Evolutionary conservation across 2,113 vertebrate species (phyloP), one percentile per base, ranked within the genome.

Genomic region (Myrmophylax atrothorax): DNA sequence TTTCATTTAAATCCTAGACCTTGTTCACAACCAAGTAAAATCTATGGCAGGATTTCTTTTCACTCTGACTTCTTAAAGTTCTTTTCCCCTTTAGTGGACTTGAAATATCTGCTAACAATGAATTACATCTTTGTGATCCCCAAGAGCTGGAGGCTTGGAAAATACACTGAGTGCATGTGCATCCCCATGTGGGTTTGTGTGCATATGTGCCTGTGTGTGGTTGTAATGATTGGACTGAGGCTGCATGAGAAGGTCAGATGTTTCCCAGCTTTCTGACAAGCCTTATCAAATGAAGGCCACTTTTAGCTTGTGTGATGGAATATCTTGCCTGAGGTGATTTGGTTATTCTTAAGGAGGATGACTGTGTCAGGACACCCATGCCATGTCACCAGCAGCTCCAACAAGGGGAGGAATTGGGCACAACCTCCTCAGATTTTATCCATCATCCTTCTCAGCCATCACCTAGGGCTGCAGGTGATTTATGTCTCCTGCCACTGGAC

Each of bases 1-100:
- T 91, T 96, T 94, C 75, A 70, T 72, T 94, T 93, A 66, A 72
- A 80, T 93, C 84, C 91, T 96, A 96, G 97, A 93, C 50, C 46
- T 92, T 93, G 66, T 79, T 97, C 89, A 96, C 95, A 96, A 82
- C 59, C 33, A 73, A 94, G 53, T 46, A 40, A 87, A 89, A 55
- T 89, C 46, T 86, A 53, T 60, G 63, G 42, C 23, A 68, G 42
- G 46, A 6, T 8, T 47, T 42, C 40, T 76, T 59, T 82, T 87
- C 70, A 42, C 78, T 90, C 22, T 56, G 53, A 55, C 79, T 89
- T 81, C 47, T 93, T 76, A n/a, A 18, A 12, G 8, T 77, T 56
- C 35, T 92, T 86, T 67, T 92, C 25, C 40, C 28, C 6, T 73
- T 83, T 40, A 84, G 50, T 64, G 64, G 4, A 4, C 56, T 93